Evolutionary conservation across 2,113 vertebrate species (phyloP).

Genomic region (Alosa alosa): DNA sequence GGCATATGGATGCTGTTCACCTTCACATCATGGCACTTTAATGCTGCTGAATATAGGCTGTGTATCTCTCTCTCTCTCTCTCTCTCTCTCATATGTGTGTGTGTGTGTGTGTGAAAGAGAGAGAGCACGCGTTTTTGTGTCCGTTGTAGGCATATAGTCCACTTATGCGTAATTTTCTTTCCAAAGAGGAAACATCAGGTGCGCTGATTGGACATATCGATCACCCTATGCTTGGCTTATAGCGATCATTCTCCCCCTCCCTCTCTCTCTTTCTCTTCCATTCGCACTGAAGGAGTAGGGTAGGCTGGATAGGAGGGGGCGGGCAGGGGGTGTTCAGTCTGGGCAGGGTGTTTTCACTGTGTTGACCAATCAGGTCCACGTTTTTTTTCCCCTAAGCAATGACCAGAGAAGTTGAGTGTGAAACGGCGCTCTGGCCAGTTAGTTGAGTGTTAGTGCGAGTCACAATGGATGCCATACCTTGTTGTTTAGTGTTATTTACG

Average conservation of each 20-base stretch:
- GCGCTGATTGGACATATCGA: background rate
- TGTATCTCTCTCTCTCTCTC: too few relatives aligned
- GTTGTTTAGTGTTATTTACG: constrained; percentile 34
- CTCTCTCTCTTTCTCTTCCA: background rate
- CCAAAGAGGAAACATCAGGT: background rate
- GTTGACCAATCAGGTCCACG: constrained; percentile 41
- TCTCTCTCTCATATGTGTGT: too few relatives aligned
- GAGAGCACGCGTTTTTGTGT: too few relatives aligned
- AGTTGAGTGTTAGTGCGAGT: constrained; percentile 30
- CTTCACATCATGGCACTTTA: too few relatives aligned
- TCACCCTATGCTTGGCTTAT: background rate
- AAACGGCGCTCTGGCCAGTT: constrained; percentile 37
- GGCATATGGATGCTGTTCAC: too few relatives aligned
- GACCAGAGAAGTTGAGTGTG: constrained; percentile 37
- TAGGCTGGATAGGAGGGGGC: background rate
- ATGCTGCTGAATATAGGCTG: too few relatives aligned
- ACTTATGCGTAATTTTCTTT: background rate
- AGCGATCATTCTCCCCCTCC: too few relatives aligned
- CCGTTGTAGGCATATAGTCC: too few relatives aligned
- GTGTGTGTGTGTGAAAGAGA: too few relatives aligned
- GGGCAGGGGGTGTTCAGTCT: constrained; percentile 9
- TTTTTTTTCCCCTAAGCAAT: constrained; percentile 30
- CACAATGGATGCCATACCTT: constrained; percentile 41
- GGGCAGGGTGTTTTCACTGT: constrained; percentile 36
- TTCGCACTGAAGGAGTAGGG: background rate